phyloP scores from a whole-genome alignment of 2,113 vertebrate species.

The Tachycineta bicolor region DNA sequence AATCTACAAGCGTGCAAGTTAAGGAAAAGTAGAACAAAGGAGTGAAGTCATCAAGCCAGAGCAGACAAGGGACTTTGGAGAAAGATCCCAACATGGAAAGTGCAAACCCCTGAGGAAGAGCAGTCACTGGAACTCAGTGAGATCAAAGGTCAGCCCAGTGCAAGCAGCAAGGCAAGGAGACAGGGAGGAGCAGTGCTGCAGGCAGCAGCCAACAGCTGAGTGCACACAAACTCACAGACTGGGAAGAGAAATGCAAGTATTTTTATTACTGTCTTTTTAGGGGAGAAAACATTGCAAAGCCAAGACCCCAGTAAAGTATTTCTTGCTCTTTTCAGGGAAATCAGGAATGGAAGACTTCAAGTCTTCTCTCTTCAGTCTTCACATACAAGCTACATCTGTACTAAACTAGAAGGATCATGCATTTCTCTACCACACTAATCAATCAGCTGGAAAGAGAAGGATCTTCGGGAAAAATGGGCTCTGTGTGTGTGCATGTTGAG shows the following conservation, averaged over 20 bases:
- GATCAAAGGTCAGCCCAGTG: neutral
- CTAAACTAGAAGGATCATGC: neutral
- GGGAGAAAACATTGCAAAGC: neutral
- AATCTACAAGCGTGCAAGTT: neutral
- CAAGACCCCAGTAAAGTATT: neutral
- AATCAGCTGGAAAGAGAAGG: neutral
- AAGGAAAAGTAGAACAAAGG: neutral
- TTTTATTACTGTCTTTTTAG: neutral
- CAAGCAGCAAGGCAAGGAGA: neutral
- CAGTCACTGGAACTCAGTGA: neutral
- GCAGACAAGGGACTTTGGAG: neutral
- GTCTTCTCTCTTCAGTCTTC: neutral
- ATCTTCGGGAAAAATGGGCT: neutral
- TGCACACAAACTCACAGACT: neutral
- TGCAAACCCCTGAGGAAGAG: neutral
- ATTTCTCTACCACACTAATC: neutral
- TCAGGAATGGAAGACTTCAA: neutral
- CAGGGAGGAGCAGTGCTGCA: neutral
- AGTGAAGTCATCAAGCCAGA: neutral
- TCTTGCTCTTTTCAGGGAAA: neutral
- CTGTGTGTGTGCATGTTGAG: neutral
- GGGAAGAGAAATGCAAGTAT: neutral
- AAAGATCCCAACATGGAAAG: neutral
- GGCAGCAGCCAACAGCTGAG: neutral
- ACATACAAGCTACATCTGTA: neutral